A percentile compares a stretch with the other conserved stretches of the same genome.
phyloP scores from a whole-genome alignment of 1,140 invertebrate species.

The Ladona fulva region DNA sequence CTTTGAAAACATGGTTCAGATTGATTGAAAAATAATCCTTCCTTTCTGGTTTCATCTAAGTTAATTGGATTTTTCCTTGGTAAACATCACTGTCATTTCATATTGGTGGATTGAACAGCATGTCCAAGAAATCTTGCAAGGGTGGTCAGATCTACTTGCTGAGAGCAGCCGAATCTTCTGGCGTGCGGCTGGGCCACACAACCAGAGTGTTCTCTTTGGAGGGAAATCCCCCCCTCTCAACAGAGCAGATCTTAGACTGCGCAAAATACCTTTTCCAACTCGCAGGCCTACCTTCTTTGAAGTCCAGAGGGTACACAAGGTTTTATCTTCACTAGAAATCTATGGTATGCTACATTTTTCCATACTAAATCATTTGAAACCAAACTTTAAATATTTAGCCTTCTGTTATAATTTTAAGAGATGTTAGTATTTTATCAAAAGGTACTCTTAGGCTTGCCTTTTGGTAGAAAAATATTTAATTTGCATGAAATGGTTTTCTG shows the following conservation, averaged over 20 bases:
- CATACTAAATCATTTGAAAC: too few species aligned
- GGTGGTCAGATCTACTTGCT: conserved; percentile 57
- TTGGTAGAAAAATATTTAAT: too few species aligned
- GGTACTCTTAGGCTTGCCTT: too few species aligned
- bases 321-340: conserved; percentile 60
- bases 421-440: too few species aligned
- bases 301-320: conserved; percentile 62
- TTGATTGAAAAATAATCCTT: too few species aligned
- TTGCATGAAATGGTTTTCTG: too few species aligned
- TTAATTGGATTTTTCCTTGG: too few species aligned
- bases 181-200: conserved; percentile 63
- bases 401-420: too few species aligned
- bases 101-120: conserved; percentile 44
- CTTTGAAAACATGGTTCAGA: too few species aligned
- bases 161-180: conserved; percentile 68
- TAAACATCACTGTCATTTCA: too few species aligned
- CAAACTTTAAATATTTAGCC: too few species aligned
- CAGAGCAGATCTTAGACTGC: conserved; percentile 53
- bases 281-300: conserved; percentile 72
- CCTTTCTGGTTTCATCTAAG: too few species aligned
- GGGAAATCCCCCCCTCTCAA: conserved; percentile 59
- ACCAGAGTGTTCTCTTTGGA: conserved; percentile 62
- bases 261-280: conserved; percentile 74
- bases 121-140: conserved; percentile 60
- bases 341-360: conserved; percentile 67